These are phyloP conservation scores for Drosophila hamatofila DNA, from an alignment of 2,888 invertebrate genomes.

Conservation along the genomic window DNA sequence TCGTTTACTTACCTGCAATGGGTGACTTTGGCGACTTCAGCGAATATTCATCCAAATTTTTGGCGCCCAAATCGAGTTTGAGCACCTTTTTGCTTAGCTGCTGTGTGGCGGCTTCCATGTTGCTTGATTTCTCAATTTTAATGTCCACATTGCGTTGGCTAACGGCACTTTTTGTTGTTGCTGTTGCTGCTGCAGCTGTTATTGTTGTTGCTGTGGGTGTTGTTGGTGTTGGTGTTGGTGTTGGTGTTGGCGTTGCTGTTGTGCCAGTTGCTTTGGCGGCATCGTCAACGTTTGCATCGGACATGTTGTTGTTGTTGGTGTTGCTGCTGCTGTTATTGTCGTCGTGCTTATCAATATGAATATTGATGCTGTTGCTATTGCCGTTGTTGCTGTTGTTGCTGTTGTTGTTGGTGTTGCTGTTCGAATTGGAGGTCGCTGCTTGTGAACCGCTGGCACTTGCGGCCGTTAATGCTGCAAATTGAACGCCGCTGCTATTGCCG, in stretches of 20 bases:
- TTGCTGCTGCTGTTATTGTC: slow-evolving; percentile 24
- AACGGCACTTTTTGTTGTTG: slow-evolving; percentile 86
- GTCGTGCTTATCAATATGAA: slow-evolving; percentile 38
- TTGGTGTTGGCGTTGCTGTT: slow-evolving; percentile 31
- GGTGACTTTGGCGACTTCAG: slow-evolving; percentile 85
- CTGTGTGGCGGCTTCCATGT: slow-evolving; percentile 71
- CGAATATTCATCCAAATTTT: slow-evolving; percentile 81
- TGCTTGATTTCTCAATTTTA: slow-evolving; percentile 85
- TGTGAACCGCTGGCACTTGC: slow-evolving; percentile 45
- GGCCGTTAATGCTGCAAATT: slow-evolving; percentile 47
- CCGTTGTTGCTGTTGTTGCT: slow-evolving; percentile 23
- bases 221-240: slow-evolving; percentile 11
- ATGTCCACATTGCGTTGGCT: slow-evolving; percentile 88
- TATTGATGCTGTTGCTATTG: slow-evolving; percentile 18
- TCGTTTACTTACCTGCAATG: slow-evolving; percentile 74
- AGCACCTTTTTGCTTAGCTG: slow-evolving; percentile 83
- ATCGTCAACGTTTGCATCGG: slow-evolving; percentile 29
- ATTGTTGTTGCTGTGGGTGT: slow-evolving; percentile 30
- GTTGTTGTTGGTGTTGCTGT: slow-evolving; percentile 41
- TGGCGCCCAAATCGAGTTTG: slow-evolving; percentile 83
- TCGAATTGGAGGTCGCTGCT: slow-evolving; percentile 53
- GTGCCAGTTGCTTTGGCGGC: slow-evolving; percentile 27
- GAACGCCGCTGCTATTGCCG: slow-evolving; percentile 27
- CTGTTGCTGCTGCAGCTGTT: slow-evolving; percentile 11
- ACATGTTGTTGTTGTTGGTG: slow-evolving; percentile 22